A percentile compares a stretch with the other conserved stretches of the same genome.
phyloP scores from a whole-genome alignment of 2,888 invertebrate genomes.

The Orthonevra nobilis region DNA sequence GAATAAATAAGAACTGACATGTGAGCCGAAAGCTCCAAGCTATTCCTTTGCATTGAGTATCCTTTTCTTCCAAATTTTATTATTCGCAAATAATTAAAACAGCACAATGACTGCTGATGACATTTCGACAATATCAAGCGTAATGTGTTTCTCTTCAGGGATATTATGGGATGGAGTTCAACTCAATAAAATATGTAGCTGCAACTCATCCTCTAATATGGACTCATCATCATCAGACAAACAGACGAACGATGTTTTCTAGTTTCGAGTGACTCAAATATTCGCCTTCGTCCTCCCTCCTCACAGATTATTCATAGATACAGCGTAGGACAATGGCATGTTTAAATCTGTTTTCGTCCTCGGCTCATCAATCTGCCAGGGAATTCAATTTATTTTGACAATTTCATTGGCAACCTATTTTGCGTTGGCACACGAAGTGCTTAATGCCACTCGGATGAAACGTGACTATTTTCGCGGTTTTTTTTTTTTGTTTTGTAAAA shows the following conservation, averaged over 20 bases:
- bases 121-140: slow-evolving; percentile 31
- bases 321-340: neutral
- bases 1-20: too few relatives aligned
- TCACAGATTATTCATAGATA: too few relatives aligned
- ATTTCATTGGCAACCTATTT: slow-evolving; percentile 41
- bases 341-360: too few relatives aligned
- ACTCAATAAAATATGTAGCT: neutral
- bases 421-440: slow-evolving; percentile 15
- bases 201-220: too few relatives aligned
- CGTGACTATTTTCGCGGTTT: slow-evolving; percentile 35
- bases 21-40: too few relatives aligned
- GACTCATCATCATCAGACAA: too few relatives aligned
- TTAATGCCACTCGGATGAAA: slow-evolving; percentile 20
- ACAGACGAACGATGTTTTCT: too few relatives aligned
- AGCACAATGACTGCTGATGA: slow-evolving; percentile 38
- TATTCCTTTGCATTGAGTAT: too few relatives aligned
- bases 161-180: slow-evolving; percentile 22
- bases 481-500: too few relatives aligned
- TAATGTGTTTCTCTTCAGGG: slow-evolving; percentile 13
- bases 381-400: slow-evolving; percentile 40
- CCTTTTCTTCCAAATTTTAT: slow-evolving; percentile 21
- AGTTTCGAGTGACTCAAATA: neutral
- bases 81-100: slow-evolving; percentile 38
- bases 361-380: too few relatives aligned
- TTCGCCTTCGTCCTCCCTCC: neutral